Conservation (phyloP, 92 coral and sea anemone genomes). For the Phenganax stokvisi region DNA sequence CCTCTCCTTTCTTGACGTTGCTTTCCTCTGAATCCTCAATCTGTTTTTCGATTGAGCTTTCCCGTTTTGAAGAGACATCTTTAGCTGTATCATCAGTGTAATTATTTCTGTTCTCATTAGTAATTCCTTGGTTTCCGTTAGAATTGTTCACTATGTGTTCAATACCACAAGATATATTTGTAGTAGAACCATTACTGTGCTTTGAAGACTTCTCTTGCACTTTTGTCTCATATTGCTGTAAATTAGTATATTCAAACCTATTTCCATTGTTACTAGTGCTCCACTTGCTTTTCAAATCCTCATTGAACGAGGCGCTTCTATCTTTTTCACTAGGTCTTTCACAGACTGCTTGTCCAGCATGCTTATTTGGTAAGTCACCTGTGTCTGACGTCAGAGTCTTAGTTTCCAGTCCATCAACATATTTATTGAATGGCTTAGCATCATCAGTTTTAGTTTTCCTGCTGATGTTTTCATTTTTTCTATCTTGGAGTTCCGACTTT, state of each 20-base stretch:
- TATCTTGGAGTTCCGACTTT: background rate
- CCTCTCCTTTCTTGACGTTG: background rate
- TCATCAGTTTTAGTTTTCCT: background rate
- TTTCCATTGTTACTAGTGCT: background rate
- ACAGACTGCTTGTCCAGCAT: background rate
- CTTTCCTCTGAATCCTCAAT: background rate
- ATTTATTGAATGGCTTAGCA: background rate
- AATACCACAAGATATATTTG: background rate
- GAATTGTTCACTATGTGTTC: background rate
- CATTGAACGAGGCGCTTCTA: background rate
- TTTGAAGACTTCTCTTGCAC: background rate
- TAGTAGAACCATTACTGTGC: background rate
- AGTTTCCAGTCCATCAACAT: constrained; percentile 1
- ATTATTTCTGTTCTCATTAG: background rate
- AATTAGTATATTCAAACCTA: background rate
- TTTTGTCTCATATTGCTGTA: background rate
- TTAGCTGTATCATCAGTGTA: background rate
- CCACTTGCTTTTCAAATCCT: background rate
- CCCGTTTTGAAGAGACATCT: background rate
- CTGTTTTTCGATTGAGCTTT: background rate
- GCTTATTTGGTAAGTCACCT: constrained; percentile 19
- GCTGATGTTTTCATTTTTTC: background rate
- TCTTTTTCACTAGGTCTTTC: background rate
- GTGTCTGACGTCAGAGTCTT: background rate
- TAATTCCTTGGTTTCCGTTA: background rate